These are phyloP conservation scores for Carcharodon carcharias DNA, from an alignment of 2,797 vertebrate species.

Conservation along the genomic window DNA sequence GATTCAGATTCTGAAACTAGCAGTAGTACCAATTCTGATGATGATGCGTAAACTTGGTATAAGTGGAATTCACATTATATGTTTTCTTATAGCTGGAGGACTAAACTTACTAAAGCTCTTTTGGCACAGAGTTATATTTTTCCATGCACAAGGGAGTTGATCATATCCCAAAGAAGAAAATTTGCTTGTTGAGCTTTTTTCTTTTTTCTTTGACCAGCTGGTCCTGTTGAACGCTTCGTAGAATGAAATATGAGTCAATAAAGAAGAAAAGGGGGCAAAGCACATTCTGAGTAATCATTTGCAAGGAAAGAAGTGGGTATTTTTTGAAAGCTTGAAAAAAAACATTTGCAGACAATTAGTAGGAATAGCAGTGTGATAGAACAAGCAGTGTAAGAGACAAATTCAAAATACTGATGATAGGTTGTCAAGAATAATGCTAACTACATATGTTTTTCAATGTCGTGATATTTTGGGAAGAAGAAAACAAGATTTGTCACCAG, in stretches of 20 bases:
- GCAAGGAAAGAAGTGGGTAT: conserved; percentile 30
- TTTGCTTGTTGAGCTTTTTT: conserved; percentile 47
- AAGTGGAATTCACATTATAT: conserved; percentile 50
- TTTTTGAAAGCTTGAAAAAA: conserved; percentile 26
- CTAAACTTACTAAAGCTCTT: conserved; percentile 38
- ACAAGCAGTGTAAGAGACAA: conserved; percentile 70
- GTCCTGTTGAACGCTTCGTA: conserved; percentile 74
- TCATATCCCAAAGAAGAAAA: conserved; percentile 76
- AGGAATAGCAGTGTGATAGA: conserved; percentile 54
- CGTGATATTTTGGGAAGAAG: conserved; percentile 10
- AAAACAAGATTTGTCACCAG: conserved; percentile 24
- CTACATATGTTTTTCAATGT: conserved; percentile 54
- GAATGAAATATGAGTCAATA: conserved; percentile 71
- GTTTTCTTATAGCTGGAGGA: conserved; percentile 35
- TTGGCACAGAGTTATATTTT: conserved; percentile 38
- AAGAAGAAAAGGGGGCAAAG: conserved; percentile 60
- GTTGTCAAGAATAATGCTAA: conserved; percentile 54
- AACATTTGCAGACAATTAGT: conserved; percentile 34
- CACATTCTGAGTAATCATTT: conserved; percentile 35
- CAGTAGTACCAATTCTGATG: conserved; percentile 93
- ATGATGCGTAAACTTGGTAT: conserved; percentile 65
- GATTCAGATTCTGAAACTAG: conserved; percentile 90
- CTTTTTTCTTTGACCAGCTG: conserved; percentile 41
- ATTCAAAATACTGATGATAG: conserved; percentile 39
- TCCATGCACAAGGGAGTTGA: conserved; percentile 90